phyloP scores from a whole-genome alignment of 1,140 invertebrate species.

The Trichomalopsis sarcophagae region DNA sequence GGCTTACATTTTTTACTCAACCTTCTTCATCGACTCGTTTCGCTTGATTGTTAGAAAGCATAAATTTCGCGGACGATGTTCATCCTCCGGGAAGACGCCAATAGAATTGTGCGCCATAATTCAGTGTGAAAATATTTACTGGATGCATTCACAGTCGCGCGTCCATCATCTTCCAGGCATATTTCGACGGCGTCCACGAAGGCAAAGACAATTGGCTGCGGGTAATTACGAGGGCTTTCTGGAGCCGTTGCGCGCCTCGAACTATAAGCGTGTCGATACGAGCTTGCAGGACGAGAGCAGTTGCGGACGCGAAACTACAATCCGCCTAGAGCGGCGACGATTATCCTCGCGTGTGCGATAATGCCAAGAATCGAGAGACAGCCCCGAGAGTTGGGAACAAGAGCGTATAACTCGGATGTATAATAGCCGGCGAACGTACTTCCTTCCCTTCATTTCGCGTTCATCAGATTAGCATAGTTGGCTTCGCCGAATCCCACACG shows the following conservation, averaged over 20 bases:
- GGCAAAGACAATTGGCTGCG: conserved; percentile 6
- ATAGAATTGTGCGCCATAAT: neutral
- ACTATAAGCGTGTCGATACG: neutral
- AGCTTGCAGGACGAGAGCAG: neutral
- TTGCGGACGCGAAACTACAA: conserved; percentile 35
- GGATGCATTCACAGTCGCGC: neutral
- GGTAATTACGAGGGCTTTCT: neutral
- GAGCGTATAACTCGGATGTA: conserved; percentile 4
- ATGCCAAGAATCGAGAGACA: conserved; percentile 20
- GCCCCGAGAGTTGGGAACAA: neutral
- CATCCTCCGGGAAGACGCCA: neutral
- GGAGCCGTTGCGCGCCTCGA: neutral
- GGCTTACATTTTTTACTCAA: neutral
- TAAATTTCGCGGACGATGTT: neutral
- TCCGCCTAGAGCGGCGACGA: conserved; percentile 49
- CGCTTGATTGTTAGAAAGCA: conserved; percentile 4
- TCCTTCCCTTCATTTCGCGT: conserved; percentile 54
- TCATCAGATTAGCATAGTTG: conserved; percentile 56
- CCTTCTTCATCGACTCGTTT: neutral
- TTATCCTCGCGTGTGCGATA: conserved; percentile 46
- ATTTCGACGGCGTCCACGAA: too few relatives aligned
- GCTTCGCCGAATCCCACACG: conserved; percentile 47
- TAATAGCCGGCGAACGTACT: conserved; percentile 56
- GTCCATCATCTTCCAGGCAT: too few relatives aligned
- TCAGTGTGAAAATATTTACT: neutral